These are phyloP conservation scores for Ophthalmolycus amberensis DNA, from an alignment of 2,113 vertebrate species.

Conservation along the genomic window DNA sequence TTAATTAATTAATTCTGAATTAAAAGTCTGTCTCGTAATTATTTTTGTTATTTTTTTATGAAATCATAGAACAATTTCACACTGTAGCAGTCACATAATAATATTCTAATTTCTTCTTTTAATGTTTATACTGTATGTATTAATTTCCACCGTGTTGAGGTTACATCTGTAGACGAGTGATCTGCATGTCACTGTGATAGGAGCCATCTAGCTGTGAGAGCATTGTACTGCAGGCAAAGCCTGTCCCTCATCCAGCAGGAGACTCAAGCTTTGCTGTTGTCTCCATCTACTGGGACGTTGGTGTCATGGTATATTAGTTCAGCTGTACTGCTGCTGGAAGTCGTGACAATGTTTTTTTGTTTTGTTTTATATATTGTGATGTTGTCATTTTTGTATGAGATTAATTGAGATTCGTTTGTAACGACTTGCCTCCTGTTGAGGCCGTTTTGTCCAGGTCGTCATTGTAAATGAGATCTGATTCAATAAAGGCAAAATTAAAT, in stretches of 20 bases:
- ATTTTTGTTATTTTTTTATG: background rate
- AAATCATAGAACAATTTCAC: background rate
- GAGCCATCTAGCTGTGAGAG: constrained; percentile 19
- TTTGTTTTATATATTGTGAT: too few species aligned
- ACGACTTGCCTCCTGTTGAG: too few species aligned
- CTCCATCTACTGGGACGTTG: constrained; percentile 51
- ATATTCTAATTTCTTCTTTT: background rate
- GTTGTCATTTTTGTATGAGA: too few species aligned
- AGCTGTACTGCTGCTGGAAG: background rate
- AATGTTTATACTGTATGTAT: background rate
- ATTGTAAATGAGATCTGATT: too few species aligned
- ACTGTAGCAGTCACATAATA: background rate
- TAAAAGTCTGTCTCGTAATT: background rate
- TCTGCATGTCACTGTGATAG: background rate
- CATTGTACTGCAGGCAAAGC: background rate
- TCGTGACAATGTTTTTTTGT: too few species aligned
- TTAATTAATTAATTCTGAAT: background rate
- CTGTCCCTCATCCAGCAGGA: background rate
- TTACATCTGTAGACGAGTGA: background rate
- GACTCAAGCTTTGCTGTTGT: constrained; percentile 17
- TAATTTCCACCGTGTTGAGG: background rate
- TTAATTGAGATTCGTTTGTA: too few species aligned
- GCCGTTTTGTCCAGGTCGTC: too few species aligned
- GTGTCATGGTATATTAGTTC: background rate
- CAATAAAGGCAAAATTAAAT: too few species aligned